Evolutionary conservation across 2,113 vertebrate species (phyloP), one percentile per base, ranked within the genome.

Genomic region (Trichomycterus rosablanca): DNA sequence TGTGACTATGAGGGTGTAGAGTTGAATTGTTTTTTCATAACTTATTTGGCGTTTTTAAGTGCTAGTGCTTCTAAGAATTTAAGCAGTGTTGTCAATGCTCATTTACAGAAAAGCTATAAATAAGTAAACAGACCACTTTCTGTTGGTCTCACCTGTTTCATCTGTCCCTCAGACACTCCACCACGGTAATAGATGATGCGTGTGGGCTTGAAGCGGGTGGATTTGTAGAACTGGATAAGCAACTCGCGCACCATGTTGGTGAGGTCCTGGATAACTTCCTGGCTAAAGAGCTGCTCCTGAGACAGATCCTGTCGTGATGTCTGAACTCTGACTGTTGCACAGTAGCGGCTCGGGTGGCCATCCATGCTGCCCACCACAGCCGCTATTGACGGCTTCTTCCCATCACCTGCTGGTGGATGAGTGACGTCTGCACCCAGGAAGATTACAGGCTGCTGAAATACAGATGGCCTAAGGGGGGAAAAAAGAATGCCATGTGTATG

Each of bases 321-420:
- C 83, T 99, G 96, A 63, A 99, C 95, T 0, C 96, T 84, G 40
- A 99, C 95, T 0, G 95, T 98, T 20, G 95, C 95, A 0, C 96
- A 99, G 83, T 99, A 99, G 2, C 95, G 90, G 76, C 96, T 99
- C 6, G 96, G 96, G 63, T 97, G 94, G 0, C 94, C 96, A 0
- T 97, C 96, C 95, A 97, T 98, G 79, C 96, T 99, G 74, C 96
- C 96, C 23, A 98, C 96, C 53, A 99, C 96, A 0, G 96, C 96
- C 0, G 96, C 96, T 0, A 99, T 99, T 46, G 96, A 97, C 0
- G 96, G 95, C 68, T 98, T 98, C 85, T 99, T 99, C 7, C 95
- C 96, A 0, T 99, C 95, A 1, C 96, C 95, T 0, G 96, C 96
- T 0, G 95, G 96, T 1, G 96, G 96, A 60, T 99, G 96, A 0